A percentile compares a stretch with the other conserved stretches of the same genome.
These are phyloP conservation scores for Papilio machaon DNA, from an alignment of 1,140 invertebrate species.

Conservation along the genomic window DNA sequence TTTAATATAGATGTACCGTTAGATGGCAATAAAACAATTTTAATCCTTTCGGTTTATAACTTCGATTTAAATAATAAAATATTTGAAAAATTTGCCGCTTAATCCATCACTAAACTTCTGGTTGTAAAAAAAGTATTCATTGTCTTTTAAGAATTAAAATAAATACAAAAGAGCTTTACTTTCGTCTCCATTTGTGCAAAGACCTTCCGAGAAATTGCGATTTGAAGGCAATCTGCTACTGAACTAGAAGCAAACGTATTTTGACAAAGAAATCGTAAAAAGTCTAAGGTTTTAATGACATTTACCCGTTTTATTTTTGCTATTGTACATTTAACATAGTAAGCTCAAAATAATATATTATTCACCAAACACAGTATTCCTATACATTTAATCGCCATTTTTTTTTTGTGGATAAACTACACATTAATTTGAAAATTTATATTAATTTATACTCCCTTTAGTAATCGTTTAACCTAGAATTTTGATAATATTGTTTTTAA, in stretches of 20 bases:
- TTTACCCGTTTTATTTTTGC: neutral
- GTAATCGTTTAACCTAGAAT: too few species aligned
- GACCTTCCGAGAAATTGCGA: slow-evolving; percentile 66
- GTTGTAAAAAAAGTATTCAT: neutral
- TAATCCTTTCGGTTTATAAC: neutral
- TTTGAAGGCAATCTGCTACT: slow-evolving; percentile 57
- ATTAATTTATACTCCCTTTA: too few species aligned
- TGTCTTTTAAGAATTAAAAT: slow-evolving; percentile 34
- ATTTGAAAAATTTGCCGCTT: slow-evolving; percentile 7
- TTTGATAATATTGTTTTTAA: too few species aligned
- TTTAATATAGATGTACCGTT: neutral
- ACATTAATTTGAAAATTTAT: too few species aligned
- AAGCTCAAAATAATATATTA: too few species aligned
- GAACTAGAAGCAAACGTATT: slow-evolving; percentile 47
- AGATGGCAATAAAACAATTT: neutral
- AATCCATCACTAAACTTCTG: slow-evolving; percentile 20
- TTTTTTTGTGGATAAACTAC: too few species aligned
- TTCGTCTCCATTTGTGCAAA: slow-evolving; percentile 61
- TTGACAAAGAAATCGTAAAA: slow-evolving; percentile 47
- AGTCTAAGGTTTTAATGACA: neutral
- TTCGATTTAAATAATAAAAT: neutral
- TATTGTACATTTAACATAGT: neutral
- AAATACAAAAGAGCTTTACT: slow-evolving; percentile 53
- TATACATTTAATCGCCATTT: too few species aligned
- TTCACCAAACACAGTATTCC: too few species aligned